Evolutionary conservation across 2,113 vertebrate genomes (phyloP).

Genomic region (Morone chrysops): DNA sequence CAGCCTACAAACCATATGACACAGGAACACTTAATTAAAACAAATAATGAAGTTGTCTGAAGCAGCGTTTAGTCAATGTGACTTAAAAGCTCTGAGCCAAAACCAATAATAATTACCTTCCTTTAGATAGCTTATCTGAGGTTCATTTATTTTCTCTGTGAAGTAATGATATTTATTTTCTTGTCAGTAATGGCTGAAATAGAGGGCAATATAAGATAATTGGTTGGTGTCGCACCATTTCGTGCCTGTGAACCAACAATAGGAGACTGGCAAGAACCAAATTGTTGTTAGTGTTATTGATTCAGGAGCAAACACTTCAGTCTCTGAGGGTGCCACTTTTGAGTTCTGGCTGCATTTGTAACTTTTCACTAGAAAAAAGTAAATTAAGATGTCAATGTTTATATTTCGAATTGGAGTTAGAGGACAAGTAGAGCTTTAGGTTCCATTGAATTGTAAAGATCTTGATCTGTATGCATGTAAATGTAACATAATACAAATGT

Average conservation of each 20-base stretch:
- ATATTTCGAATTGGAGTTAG: neutral
- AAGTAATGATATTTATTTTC: conserved; percentile 11
- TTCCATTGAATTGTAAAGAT: neutral
- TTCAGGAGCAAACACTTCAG: neutral
- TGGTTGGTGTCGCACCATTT: conserved; percentile 1
- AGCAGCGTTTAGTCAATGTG: neutral
- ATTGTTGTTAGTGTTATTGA: conserved; percentile 22
- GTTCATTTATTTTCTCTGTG: conserved; percentile 26
- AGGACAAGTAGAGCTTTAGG: neutral
- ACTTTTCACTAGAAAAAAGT: neutral
- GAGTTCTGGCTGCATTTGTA: neutral
- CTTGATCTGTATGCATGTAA: neutral
- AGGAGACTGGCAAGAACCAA: neutral
- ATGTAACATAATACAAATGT: neutral
- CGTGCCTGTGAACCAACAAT: conserved; percentile 5
- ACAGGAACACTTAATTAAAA: neutral
- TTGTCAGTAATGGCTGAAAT: conserved; percentile 23
- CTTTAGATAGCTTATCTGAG: conserved; percentile 1
- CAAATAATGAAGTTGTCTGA: conserved; percentile 2
- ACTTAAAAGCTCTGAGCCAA: conserved; percentile 8
- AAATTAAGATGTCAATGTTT: neutral
- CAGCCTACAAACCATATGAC: neutral
- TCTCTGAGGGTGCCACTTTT: conserved; percentile 6
- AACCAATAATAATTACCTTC: conserved; percentile 26
- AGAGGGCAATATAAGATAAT: conserved; percentile 37